Evolutionary conservation across 2,888 invertebrate species (phyloP).

Genomic region (Pollenia griseotomentosa): DNA sequence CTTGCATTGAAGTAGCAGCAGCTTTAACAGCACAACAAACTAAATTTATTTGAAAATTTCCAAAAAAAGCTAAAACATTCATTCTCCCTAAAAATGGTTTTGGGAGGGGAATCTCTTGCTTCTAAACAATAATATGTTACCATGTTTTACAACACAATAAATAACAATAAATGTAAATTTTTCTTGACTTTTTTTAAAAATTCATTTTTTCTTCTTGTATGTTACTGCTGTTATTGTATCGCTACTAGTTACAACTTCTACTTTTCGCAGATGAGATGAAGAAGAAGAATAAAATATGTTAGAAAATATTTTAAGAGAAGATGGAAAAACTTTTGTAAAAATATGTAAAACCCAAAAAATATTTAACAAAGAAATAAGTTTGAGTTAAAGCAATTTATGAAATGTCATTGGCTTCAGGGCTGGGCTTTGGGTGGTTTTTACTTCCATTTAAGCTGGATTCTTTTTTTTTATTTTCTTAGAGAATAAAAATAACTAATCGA

Average conservation of each 20-base stretch:
- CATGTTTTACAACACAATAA: conserved; percentile 69
- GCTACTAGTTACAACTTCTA: not conserved
- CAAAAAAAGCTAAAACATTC: conserved; percentile 5
- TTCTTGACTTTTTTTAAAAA: conserved; percentile 53
- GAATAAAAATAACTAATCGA: conserved; percentile 21
- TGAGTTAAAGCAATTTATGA: conserved; percentile 50
- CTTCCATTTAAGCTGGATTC: not conserved
- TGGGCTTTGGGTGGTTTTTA: not conserved
- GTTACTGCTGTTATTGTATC: conserved; percentile 26
- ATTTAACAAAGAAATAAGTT: conserved; percentile 32
- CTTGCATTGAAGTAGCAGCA: conserved; percentile 9
- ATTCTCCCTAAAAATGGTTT: not conserved
- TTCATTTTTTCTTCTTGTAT: not conserved
- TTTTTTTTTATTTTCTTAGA: not conserved
- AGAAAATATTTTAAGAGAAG: conserved; percentile 21
- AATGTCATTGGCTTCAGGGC: conserved; percentile 53
- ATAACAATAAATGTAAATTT: conserved; percentile 73
- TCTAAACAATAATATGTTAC: conserved; percentile 69
- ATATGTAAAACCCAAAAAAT: not conserved
- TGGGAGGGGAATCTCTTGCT: conserved; percentile 35
- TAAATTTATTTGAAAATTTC: conserved; percentile 58
- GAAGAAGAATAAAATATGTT: too few relatives aligned
- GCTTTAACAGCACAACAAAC: conserved; percentile 29
- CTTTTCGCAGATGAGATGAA: too few relatives aligned
- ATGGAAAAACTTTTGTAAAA: conserved; percentile 22